Conservation (phyloP, 2,888 invertebrate species). For the Zaprionus obscuricornis region DNA sequence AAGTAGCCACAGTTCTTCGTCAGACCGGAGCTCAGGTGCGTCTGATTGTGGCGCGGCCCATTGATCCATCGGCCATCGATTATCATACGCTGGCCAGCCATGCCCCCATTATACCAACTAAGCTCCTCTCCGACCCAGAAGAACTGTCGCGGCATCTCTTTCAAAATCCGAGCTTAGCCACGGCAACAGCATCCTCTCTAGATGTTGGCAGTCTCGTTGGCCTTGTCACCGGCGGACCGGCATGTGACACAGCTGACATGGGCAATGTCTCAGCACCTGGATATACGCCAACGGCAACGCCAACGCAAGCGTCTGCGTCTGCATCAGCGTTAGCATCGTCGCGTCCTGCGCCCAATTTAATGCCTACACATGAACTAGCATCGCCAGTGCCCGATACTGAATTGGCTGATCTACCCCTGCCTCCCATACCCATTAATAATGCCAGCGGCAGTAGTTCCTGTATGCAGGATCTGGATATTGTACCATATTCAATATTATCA, state of each 20-base stretch:
- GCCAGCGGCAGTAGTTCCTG: conserved; percentile 60
- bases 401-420: conserved; percentile 81
- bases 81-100: conserved; percentile 89
- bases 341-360: too few species aligned
- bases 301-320: too few species aligned
- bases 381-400: conserved; percentile 72
- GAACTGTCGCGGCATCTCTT: conserved; percentile 93
- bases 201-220: conserved; percentile 70
- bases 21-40: conserved; percentile 88
- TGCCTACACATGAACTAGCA: conserved; percentile 48
- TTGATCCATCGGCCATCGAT: conserved; percentile 93
- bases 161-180: conserved; percentile 85
- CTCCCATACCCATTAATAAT: conserved; percentile 78
- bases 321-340: too few species aligned
- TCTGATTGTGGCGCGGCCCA: conserved; percentile 96
- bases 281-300: too few species aligned
- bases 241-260: conserved; percentile 46
- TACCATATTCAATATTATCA: conserved; percentile 82
- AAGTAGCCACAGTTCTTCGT: conserved; percentile 93
- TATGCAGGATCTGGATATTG: conserved; percentile 80
- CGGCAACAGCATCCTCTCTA: conserved; percentile 82
- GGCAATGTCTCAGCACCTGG: conserved; percentile 40
- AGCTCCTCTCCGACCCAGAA: conserved; percentile 95
- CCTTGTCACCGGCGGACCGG: conserved; percentile 63
- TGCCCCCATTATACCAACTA: conserved; percentile 96